Evolutionary conservation across 2,797 vertebrate species (phyloP), one percentile per base, ranked within the genome.

Genomic region (Hippoglossus hippoglossus): DNA sequence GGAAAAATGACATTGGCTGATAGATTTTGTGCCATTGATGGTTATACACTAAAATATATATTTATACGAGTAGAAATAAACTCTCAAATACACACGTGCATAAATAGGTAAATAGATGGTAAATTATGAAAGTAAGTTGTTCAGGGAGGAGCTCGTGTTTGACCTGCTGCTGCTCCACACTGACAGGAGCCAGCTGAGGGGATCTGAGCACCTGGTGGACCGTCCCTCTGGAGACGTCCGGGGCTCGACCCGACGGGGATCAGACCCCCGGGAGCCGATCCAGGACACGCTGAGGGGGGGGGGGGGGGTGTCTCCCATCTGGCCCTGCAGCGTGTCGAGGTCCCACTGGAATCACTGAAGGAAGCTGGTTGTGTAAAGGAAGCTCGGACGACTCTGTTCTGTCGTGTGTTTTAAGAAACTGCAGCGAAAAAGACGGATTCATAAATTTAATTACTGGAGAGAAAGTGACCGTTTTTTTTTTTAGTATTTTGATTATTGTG

Each of bases 281-380:
- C 10, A 39, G 73, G 66, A 28, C 59, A 47, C 2, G n/a, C 53
- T 52, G 31, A 6, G 13, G 6, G 8, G 22, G 13, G 28, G n/a
- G 50, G 22, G 50, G 50, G 50, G 50, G 22, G 9, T 4, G 24
- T 34, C 46, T 57, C 46, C 66, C 47, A 69, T 75, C 65, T 69
- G 47, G 41, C 19, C 72, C 51, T 34, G 25, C 7, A 25, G n/a
- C 7, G 10, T 47, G 16, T 24, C 8, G 39, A 52, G 25, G 52
- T 52, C 59, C 65, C 59, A 1, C n/a, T 25, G 47, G 44, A 52
- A 63, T 53, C 44, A 12, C 31, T 39, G 31, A 44, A 24, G 41
- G 24, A 57, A 28, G 51, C 58, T 68, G 65, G 6, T 49, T 0
- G 1, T 4, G 39, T 18, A 10, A 50, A 56, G 4, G 52, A 64